These are phyloP conservation scores for Oligia latruncula DNA, from an alignment of 2,888 invertebrate genomes.

Conservation along the genomic window DNA sequence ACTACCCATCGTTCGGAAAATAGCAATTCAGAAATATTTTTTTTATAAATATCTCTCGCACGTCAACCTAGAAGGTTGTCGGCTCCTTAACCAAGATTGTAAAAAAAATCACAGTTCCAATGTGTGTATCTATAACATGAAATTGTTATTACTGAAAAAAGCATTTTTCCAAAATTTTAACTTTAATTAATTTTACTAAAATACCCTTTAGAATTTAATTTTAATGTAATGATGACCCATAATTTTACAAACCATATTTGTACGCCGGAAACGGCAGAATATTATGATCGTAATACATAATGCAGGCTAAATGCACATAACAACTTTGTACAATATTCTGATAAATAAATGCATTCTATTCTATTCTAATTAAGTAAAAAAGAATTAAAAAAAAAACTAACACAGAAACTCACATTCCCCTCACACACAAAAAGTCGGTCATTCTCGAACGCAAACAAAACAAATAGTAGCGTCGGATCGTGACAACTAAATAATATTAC, in stretches of 20 bases:
- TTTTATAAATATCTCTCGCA: background rate
- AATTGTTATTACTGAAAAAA: background rate
- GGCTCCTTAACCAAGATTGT: too few species aligned
- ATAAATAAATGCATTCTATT: too few species aligned
- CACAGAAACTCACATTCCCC: constrained; percentile 15
- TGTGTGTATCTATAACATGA: background rate
- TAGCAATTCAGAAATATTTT: too few species aligned
- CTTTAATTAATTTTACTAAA: background rate
- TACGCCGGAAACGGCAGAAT: too few species aligned
- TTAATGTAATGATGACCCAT: too few species aligned
- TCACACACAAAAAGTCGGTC: constrained; percentile 11
- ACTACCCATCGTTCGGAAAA: background rate
- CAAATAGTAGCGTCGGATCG: constrained; percentile 59
- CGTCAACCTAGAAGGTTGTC: too few species aligned
- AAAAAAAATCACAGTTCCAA: background rate
- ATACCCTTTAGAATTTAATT: background rate
- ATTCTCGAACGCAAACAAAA: constrained; percentile 1
- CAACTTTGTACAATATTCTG: too few species aligned
- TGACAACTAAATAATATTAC: constrained; percentile 67
- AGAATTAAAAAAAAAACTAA: background rate
- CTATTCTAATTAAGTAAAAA: background rate
- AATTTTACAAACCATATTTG: too few species aligned
- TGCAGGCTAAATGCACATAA: too few species aligned
- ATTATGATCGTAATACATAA: too few species aligned
- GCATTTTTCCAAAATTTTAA: too few species aligned